These are phyloP conservation scores for Spilogale gracilis DNA, from an alignment of 2,113 vertebrate species.

Conservation along the genomic window DNA sequence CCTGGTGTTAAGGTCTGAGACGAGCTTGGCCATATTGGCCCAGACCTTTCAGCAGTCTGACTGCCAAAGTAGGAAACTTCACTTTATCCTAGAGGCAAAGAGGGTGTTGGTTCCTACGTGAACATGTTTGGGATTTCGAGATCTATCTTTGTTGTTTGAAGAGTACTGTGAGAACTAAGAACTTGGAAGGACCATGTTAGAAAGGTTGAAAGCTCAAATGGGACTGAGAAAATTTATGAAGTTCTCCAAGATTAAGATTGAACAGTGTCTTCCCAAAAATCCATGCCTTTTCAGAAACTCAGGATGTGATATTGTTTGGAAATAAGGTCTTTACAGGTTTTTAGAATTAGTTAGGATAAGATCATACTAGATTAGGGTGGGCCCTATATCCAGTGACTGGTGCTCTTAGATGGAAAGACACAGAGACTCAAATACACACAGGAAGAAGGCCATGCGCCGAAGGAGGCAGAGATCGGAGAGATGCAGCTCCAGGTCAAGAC, in stretches of 20 bases:
- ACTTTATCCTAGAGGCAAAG: slow-evolving; percentile 71
- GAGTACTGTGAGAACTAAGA: slow-evolving; percentile 76
- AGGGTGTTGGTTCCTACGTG: slow-evolving; percentile 59
- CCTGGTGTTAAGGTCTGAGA: slow-evolving; percentile 3
- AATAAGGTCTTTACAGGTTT: not conserved
- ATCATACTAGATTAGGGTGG: not conserved
- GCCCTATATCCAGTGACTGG: not conserved
- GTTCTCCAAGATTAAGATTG: slow-evolving; percentile 68
- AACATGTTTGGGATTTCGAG: slow-evolving; percentile 67
- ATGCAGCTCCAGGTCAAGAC: not conserved
- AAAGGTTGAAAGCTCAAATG: slow-evolving; percentile 63
- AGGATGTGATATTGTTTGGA: not conserved
- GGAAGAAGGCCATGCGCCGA: not conserved
- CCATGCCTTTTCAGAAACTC: not conserved
- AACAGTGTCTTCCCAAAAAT: not conserved
- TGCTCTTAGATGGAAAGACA: not conserved
- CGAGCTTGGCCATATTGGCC: not conserved
- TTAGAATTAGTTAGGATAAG: not conserved
- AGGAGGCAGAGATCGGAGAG: not conserved
- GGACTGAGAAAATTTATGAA: slow-evolving; percentile 82
- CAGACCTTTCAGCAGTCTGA: not conserved
- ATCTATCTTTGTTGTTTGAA: slow-evolving; percentile 79
- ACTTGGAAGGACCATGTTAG: slow-evolving; percentile 74
- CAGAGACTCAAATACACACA: not conserved
- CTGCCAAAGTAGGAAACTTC: slow-evolving; percentile 71